Conservation (phyloP, 2,888 invertebrate species). For the Scrobipalpa costella region DNA sequence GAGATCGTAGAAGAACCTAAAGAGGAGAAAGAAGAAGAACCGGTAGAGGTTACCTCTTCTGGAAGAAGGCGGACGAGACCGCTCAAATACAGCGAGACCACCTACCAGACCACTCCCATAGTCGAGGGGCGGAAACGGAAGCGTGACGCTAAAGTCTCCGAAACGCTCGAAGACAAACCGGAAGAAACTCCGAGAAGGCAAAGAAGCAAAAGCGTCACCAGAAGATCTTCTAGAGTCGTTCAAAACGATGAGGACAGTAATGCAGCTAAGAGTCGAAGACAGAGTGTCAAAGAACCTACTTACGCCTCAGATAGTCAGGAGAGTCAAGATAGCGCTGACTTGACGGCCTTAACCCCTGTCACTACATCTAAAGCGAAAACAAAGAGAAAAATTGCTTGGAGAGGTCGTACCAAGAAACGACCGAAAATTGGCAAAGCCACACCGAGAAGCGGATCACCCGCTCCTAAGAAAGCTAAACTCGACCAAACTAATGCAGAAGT, state of each 20-base stretch:
- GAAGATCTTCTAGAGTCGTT: slow-evolving; percentile 57
- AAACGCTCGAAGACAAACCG: slow-evolving; percentile 53
- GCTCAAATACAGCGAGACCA: slow-evolving; percentile 84
- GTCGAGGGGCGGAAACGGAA: slow-evolving; percentile 66
- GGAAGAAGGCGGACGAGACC: slow-evolving; percentile 83
- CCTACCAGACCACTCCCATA: slow-evolving; percentile 76
- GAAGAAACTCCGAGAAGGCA: slow-evolving; percentile 61
- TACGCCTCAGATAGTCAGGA: slow-evolving; percentile 71
- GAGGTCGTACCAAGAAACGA: slow-evolving; percentile 68
- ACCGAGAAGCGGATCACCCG: slow-evolving; percentile 50
- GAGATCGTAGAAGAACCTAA: slow-evolving; percentile 21
- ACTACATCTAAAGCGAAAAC: slow-evolving; percentile 53
- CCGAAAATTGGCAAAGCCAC: slow-evolving; percentile 50
- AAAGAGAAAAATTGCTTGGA: slow-evolving; percentile 78
- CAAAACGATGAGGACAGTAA: slow-evolving; percentile 53
- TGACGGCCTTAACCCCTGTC: slow-evolving; percentile 44
- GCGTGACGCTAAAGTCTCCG: slow-evolving; percentile 62
- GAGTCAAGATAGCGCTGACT: slow-evolving; percentile 62
- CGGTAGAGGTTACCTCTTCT: slow-evolving; percentile 82
- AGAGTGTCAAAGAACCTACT: slow-evolving; percentile 53
- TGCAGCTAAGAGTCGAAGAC: slow-evolving; percentile 48
- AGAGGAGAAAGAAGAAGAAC: slow-evolving; percentile 40
- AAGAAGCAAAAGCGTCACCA: slow-evolving; percentile 66
- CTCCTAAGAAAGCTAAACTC: slow-evolving; percentile 61
- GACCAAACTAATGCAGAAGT: slow-evolving; percentile 44